Conservation (phyloP, 2,797 vertebrate genomes). For the Oreonectes daqikongensis region DNA sequence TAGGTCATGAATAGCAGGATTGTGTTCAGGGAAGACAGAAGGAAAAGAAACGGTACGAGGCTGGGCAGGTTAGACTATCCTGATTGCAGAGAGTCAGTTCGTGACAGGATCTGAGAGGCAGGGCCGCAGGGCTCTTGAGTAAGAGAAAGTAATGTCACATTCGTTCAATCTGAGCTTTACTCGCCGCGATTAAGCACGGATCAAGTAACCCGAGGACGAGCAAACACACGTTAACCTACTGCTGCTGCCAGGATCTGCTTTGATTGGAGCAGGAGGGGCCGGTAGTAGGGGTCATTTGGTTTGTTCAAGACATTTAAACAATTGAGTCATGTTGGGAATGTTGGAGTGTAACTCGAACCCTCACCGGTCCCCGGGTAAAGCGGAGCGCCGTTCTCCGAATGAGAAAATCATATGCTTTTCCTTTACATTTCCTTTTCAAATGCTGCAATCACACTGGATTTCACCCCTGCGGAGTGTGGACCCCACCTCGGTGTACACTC, state of each 20-base stretch:
- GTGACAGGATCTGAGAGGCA: slow-evolving; percentile 11
- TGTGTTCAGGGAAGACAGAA: background rate
- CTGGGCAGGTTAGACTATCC: slow-evolving; percentile 50
- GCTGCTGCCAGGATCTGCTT: slow-evolving; percentile 34
- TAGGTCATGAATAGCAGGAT: background rate
- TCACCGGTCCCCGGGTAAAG: slow-evolving; percentile 52
- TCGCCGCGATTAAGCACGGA: slow-evolving; percentile 28
- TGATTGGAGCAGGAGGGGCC: slow-evolving; percentile 35
- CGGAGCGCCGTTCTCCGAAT: slow-evolving; percentile 64
- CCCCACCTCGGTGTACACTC: slow-evolving; percentile 30
- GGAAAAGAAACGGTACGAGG: slow-evolving; percentile 60
- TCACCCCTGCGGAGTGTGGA: slow-evolving; percentile 54
- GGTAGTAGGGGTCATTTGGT: slow-evolving; percentile 40
- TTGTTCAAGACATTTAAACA: slow-evolving; percentile 68
- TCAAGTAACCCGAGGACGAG: slow-evolving; percentile 64
- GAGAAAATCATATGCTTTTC: slow-evolving; percentile 73
- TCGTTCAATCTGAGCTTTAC: slow-evolving; percentile 38
- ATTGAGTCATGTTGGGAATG: slow-evolving; percentile 66
- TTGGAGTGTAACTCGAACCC: slow-evolving; percentile 60
- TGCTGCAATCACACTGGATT: slow-evolving; percentile 56
- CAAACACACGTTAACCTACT: slow-evolving; percentile 58
- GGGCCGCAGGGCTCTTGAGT: slow-evolving; percentile 9
- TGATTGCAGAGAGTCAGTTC: slow-evolving; percentile 4
- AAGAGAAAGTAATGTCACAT: slow-evolving; percentile 43
- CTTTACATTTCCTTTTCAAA: slow-evolving; percentile 65